phyloP scores from a whole-genome alignment of 2,888 invertebrate genomes.

The Andrena marginata region DNA sequence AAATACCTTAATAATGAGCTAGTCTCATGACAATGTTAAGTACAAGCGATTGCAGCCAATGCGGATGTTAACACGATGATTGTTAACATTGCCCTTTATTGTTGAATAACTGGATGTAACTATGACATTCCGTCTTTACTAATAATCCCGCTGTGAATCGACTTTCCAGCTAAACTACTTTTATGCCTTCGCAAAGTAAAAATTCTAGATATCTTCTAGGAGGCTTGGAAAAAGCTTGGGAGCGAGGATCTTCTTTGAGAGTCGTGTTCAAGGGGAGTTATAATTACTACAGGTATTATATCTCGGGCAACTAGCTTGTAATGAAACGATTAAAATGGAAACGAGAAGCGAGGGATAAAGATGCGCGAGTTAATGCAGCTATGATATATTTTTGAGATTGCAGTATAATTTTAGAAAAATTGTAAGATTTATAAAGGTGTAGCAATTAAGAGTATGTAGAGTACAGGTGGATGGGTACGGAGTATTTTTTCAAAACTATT shows the following conservation, averaged over 20 bases:
- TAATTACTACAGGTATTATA: conserved; percentile 53
- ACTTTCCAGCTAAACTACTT: conserved; percentile 66
- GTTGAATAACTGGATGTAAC: conserved; percentile 66
- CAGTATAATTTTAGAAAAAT: conserved; percentile 83
- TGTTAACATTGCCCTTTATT: conserved; percentile 67
- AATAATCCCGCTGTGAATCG: conserved; percentile 68
- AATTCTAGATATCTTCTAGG: conserved; percentile 60
- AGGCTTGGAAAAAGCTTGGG: conserved; percentile 57
- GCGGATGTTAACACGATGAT: conserved; percentile 56
- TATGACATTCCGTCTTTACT: conserved; percentile 73
- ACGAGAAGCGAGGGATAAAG: conserved; percentile 59
- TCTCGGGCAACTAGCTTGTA: conserved; percentile 64
- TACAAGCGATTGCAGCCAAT: conserved; percentile 79
- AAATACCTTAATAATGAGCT: conserved; percentile 76
- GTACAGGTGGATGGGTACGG: conserved; percentile 64
- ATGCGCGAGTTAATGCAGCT: conserved; percentile 75
- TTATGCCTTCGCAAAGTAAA: conserved; percentile 71
- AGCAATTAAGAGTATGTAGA: conserved; percentile 76
- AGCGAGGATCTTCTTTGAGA: conserved; percentile 64
- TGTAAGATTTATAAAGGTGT: conserved; percentile 83
- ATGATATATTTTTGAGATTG: conserved; percentile 84
- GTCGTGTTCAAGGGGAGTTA: conserved; percentile 59
- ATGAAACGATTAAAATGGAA: conserved; percentile 53
- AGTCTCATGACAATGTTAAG: conserved; percentile 80
- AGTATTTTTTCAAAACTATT: conserved; percentile 46